Conservation (phyloP, 2,113 vertebrate species). For the Ursus arctos region DNA sequence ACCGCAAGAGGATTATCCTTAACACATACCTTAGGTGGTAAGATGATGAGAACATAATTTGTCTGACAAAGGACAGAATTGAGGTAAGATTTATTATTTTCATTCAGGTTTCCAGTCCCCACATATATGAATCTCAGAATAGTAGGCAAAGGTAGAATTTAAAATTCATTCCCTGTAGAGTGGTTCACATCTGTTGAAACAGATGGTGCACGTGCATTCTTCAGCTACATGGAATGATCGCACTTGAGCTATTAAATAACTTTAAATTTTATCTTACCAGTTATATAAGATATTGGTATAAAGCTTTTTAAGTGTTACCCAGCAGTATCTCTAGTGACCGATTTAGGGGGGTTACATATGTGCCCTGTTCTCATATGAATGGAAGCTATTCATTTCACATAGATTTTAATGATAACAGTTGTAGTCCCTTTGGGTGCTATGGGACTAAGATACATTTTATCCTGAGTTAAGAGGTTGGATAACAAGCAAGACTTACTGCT, state of each 20-base stretch:
- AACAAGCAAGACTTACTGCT: neutral
- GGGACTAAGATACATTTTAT: neutral
- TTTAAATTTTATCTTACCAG: neutral
- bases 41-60: conserved; percentile 14
- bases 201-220: neutral
- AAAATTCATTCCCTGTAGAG: neutral
- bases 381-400: neutral
- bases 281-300: neutral
- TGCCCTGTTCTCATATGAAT: neutral
- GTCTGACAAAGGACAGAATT: conserved; percentile 23
- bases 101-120: neutral
- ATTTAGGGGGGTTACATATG: neutral
- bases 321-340: neutral
- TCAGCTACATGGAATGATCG: neutral
- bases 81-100: neutral
- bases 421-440: neutral
- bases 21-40: neutral
- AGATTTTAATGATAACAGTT: neutral
- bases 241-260: conserved; percentile 17
- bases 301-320: conserved; percentile 29
- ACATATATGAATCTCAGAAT: neutral
- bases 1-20: neutral
- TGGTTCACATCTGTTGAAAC: neutral
- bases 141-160: neutral
- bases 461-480: neutral